Evolutionary conservation across 2,888 invertebrate species (phyloP), one percentile per base, ranked within the genome.

Genomic region (Drosophila mulleri): DNA sequence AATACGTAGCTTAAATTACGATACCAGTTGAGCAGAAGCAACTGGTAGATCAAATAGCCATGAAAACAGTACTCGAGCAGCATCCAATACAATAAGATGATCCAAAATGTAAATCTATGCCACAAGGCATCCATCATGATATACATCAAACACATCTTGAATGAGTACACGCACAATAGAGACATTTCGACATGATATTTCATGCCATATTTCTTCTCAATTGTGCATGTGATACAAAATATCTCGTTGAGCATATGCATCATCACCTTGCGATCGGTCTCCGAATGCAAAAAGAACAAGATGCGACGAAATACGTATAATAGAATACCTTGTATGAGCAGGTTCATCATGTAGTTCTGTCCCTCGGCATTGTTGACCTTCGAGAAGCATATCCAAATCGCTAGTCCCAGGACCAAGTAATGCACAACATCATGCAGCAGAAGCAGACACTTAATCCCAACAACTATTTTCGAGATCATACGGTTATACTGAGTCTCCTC

Each of bases 21-120:
- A 53, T 71, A 75, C 82, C 82, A 82, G 59, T 71, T 82, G 11
- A 67, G 54, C 8, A 82, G 23, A 2, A 81, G 37, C 14, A 83
- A 32, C 35, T 83, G 84, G 50, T 83, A 83, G n/a, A 79, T 8
- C 1, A 83, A 82, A 42, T 73, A 82, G 0, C 58, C 79, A 0
- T 75, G 16, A 18, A 47, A 18, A 29, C 84, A 83, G 62, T 82
- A 83, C 54, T 83, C 84, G 14, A 82, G 7, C 0, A 83, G 69
- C 9, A 75, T 1, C 82, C 83, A 82, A 35, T 82, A 77, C 4
- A 82, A 45, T 8, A 79, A 68, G n/a, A 56, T 58, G 2, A 62
- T 7, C 57, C 65, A 59, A 57, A 79, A 75, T 0, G 1, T n/a
- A 11, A 50, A 20, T n/a, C 70, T 77, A 32, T 73, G 23, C 79